phyloP scores from a whole-genome alignment of 2,797 vertebrate species.

The Decapterus maruadsi region DNA sequence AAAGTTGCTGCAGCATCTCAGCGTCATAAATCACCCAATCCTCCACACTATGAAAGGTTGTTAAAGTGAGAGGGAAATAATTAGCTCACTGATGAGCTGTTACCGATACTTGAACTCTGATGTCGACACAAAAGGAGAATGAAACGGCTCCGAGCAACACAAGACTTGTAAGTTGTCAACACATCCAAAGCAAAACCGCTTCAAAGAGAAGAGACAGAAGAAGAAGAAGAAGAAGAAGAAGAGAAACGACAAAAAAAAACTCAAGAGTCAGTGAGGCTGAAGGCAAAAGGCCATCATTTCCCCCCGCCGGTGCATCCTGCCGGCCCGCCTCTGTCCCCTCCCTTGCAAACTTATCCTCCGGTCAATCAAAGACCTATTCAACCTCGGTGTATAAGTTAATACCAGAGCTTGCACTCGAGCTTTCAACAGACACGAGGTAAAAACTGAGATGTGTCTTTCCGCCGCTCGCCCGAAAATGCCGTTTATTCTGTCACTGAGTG shows the following conservation, averaged over 20 bases:
- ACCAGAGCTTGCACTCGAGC: constrained; percentile 40
- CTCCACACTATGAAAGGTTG: constrained; percentile 4
- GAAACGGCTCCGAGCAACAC: constrained; percentile 27
- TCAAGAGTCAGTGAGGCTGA: constrained; percentile 37
- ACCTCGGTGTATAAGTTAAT: constrained; percentile 74
- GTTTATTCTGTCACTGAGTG: constrained; percentile 67
- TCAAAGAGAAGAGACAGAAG: constrained; percentile 23
- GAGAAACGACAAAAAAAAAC: constrained; percentile 11
- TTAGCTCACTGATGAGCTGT: constrained; percentile 45
- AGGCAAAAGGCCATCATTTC: constrained; percentile 38
- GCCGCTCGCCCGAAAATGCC: constrained; percentile 51
- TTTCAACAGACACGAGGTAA: constrained; percentile 59
- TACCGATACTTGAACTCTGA: constrained; percentile 38
- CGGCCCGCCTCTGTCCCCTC: constrained; percentile 46
- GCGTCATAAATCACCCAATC: constrained; percentile 4
- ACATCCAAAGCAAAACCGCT: constrained; percentile 26
- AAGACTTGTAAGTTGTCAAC: constrained; percentile 55
- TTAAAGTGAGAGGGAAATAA: constrained; percentile 23
- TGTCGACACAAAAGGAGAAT: constrained; percentile 14
- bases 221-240: constrained; percentile 1
- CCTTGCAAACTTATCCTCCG: constrained; percentile 53
- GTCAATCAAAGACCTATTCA: constrained; percentile 78
- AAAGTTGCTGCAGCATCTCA: neutral
- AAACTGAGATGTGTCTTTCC: constrained; percentile 51
- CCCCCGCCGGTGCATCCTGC: constrained; percentile 36